phyloP scores from a whole-genome alignment of 2,113 vertebrate species.

The Nothocercus nigrocapillus region DNA sequence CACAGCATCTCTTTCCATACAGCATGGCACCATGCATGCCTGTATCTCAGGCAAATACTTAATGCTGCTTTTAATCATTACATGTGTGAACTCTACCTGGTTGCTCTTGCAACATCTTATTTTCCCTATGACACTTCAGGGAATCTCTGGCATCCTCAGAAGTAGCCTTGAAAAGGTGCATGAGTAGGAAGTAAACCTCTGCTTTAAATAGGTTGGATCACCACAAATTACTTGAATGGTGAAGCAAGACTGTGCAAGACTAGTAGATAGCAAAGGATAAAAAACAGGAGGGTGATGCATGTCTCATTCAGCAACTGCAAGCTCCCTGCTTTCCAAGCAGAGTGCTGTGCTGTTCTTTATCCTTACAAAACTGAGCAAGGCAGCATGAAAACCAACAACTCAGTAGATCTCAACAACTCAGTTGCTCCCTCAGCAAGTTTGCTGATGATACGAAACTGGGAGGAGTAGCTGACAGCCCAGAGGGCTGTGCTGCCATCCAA shows the following conservation, averaged over 20 bases:
- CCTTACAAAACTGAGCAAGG: neutral
- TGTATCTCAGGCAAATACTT: neutral
- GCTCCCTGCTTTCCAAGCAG: neutral
- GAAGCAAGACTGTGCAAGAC: neutral
- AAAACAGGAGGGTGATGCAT: neutral
- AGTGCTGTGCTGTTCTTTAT: neutral
- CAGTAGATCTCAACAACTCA: neutral
- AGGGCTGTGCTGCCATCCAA: no score
- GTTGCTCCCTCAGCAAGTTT: no score
- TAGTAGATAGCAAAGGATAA: neutral
- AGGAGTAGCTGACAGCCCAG: no score
- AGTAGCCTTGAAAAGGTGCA: neutral
- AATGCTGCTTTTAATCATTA: neutral
- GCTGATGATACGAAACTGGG: no score
- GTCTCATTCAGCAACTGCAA: neutral
- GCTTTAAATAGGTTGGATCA: neutral
- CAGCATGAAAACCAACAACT: neutral
- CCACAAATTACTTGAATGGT: neutral
- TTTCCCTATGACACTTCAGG: neutral
- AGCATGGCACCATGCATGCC: neutral
- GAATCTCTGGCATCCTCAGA: neutral
- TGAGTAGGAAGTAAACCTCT: neutral
- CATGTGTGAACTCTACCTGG: neutral
- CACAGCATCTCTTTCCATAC: rapidly evolving
- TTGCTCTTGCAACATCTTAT: neutral